These are phyloP conservation scores for Helicoverpa armigera DNA, from an alignment of 1,140 invertebrate genomes.

Conservation along the genomic window DNA sequence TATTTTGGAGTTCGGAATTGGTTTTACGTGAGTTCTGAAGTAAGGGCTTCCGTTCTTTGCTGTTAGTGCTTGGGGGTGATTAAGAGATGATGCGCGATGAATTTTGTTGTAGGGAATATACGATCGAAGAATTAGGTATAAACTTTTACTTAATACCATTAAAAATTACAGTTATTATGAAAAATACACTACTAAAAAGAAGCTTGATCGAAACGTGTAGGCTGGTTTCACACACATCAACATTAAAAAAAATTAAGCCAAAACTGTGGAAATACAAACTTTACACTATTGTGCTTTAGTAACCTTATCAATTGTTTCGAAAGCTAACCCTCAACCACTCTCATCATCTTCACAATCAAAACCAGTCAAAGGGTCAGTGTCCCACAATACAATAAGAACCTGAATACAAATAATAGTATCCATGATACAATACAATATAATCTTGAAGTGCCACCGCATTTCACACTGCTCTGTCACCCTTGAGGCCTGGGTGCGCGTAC, in stretches of 20 bases:
- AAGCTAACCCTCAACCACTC: neutral
- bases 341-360: neutral
- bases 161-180: no score
- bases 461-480: conserved; percentile 41
- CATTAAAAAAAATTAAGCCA: no score
- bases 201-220: no score
- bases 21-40: conserved; percentile 4
- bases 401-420: neutral
- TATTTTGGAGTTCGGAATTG: conserved; percentile 30
- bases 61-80: neutral
- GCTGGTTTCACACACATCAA: no score
- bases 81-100: neutral
- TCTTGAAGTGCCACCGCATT: conserved; percentile 28
- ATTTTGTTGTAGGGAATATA: no score
- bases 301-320: no score
- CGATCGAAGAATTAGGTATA: no score
- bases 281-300: no score
- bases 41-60: neutral
- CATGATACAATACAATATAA: conserved; percentile 19
- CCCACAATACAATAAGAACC: neutral
- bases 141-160: no score
- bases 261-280: no score
- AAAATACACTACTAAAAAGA: no score
- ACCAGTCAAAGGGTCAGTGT: neutral
- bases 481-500: neutral